Evolutionary conservation across 2,113 vertebrate species (phyloP).

Genomic region (Vanacampus margaritifer): DNA sequence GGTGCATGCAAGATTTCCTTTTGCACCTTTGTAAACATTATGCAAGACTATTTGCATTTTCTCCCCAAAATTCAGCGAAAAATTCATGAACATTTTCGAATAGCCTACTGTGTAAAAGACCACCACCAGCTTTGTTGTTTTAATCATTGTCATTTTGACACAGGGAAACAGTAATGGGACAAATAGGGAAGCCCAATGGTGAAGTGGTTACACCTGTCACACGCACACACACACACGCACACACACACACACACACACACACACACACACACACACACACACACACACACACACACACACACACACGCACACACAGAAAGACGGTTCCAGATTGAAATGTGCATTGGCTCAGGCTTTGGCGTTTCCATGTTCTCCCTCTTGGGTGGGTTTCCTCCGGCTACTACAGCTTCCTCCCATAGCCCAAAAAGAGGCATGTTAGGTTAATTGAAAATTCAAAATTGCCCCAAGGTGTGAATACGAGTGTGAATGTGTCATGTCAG

Average conservation of each 20-base stretch:
- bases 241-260: neutral
- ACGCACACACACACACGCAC: no score
- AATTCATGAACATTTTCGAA: neutral
- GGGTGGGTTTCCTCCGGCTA: neutral
- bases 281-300: no score
- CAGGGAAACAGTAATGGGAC: neutral
- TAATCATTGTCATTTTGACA: neutral
- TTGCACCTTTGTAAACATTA: neutral
- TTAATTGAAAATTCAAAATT: slow-evolving; percentile 9
- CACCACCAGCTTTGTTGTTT: neutral
- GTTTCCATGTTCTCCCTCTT: neutral
- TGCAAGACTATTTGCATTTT: neutral
- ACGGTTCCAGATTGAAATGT: neutral
- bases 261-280: neutral
- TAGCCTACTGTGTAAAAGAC: neutral
- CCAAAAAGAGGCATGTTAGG: slow-evolving; percentile 1
- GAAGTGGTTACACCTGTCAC: neutral
- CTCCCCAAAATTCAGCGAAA: neutral
- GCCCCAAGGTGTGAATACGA: neutral
- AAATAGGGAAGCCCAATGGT: neutral
- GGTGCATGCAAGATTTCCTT: neutral
- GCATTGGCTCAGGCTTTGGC: neutral
- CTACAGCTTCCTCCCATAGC: neutral
- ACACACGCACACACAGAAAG: neutral
- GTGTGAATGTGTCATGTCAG: slow-evolving; percentile 3